Evolutionary conservation across 2,113 vertebrate genomes (phyloP).

Genomic region (Melozone crissalis): DNA sequence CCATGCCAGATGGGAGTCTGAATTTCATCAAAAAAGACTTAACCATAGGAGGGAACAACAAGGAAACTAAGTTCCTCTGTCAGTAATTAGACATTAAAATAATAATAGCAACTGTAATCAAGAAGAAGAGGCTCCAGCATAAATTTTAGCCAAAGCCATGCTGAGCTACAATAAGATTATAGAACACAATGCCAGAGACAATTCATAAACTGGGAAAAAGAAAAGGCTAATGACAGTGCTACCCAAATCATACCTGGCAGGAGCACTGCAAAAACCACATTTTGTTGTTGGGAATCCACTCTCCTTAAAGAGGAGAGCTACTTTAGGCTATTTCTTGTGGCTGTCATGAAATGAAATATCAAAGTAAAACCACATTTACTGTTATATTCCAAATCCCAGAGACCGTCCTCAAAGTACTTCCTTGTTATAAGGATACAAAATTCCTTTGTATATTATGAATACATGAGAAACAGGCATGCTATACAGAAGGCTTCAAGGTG

Average conservation of each 20-base stretch:
- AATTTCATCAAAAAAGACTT: conserved; percentile 8
- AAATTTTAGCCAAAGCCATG: not conserved
- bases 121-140: not conserved
- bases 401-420: not conserved
- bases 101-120: not conserved
- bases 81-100: conserved; percentile 28
- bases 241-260: conserved; percentile 53
- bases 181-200: not conserved
- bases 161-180: not conserved
- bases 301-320: not conserved
- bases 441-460: not conserved
- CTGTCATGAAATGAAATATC: conserved; percentile 45
- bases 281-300: conserved; percentile 61
- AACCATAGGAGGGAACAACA: not conserved
- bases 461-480: not conserved
- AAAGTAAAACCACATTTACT: conserved; percentile 36
- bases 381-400: conserved; percentile 17
- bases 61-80: not conserved
- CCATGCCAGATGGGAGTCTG: not conserved
- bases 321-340: conserved; percentile 42
- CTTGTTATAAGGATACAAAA: not conserved
- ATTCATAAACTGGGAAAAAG: not conserved
- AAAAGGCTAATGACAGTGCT: not conserved
- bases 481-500: not conserved
- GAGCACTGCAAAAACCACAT: conserved; percentile 27